phyloP scores from a whole-genome alignment of 2,888 invertebrate species.

The Brachyptera risi region DNA sequence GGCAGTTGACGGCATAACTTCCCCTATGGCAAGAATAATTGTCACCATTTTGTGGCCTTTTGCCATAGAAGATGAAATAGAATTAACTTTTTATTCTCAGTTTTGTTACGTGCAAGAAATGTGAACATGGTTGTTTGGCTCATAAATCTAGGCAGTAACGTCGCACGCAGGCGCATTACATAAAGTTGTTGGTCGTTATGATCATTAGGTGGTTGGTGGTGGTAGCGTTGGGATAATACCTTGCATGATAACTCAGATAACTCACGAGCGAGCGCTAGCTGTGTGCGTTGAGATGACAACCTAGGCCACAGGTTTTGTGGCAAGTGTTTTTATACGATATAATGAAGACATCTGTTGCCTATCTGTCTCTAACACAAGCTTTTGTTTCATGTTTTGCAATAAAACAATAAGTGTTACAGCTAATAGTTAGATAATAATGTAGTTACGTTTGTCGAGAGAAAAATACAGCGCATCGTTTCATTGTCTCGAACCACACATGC shows the following conservation, averaged over 20 bases:
- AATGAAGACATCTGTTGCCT: conserved; percentile 14
- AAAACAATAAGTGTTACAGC: no score
- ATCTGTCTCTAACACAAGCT: no score
- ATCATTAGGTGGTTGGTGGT: conserved; percentile 7
- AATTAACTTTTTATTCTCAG: not conserved
- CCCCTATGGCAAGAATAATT: no score
- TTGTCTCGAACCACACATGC: no score
- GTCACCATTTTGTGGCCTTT: not conserved
- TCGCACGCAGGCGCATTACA: not conserved
- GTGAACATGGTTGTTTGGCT: not conserved
- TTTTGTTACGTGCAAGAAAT: conserved; percentile 5
- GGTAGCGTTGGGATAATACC: no score
- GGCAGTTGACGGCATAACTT: no score
- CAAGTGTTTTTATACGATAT: conserved; percentile 14
- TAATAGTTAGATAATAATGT: no score
- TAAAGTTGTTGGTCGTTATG: not conserved
- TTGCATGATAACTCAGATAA: conserved; percentile 10
- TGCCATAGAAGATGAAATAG: not conserved
- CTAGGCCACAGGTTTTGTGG: not conserved
- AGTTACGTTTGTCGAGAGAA: no score
- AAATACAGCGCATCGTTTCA: no score
- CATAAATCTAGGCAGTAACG: conserved; percentile 1
- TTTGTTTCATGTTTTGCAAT: no score
- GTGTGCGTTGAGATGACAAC: not conserved
- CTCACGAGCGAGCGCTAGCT: not conserved